These are phyloP conservation scores for Molossus alvarezi DNA, from an alignment of 2,797 vertebrate genomes.

Conservation along the genomic window DNA sequence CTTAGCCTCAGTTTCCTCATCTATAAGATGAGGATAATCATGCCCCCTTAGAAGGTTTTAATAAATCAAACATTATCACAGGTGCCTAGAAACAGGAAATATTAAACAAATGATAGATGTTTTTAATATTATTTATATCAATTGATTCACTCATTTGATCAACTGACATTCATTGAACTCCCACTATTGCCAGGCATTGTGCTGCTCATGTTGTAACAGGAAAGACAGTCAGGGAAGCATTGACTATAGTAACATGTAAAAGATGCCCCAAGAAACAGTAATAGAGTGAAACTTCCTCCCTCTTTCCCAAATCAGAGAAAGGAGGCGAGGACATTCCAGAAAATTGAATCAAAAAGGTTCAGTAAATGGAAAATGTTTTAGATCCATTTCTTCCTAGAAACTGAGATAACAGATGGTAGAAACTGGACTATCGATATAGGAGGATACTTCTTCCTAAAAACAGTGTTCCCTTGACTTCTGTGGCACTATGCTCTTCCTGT, in stretches of 20 bases:
- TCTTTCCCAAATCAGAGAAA: constrained; percentile 1
- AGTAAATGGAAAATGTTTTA: constrained; percentile 27
- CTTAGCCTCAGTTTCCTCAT: constrained; percentile 52
- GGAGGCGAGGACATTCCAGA: neutral
- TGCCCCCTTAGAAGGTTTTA: neutral
- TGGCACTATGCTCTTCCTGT: neutral
- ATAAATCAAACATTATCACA: neutral
- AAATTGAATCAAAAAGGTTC: neutral
- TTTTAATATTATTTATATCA: neutral
- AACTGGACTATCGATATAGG: neutral
- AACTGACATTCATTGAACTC: neutral
- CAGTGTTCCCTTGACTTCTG: neutral
- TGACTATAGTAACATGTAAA: neutral
- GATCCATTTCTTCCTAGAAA: constrained; percentile 11
- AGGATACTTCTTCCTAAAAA: neutral
- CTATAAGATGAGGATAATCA: constrained; percentile 7
- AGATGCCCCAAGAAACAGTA: neutral
- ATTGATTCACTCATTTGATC: neutral
- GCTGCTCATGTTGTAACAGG: neutral
- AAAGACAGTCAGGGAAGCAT: neutral
- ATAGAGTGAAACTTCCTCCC: neutral
- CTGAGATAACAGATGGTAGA: constrained; percentile 16
- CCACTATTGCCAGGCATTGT: neutral
- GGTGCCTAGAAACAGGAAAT: neutral
- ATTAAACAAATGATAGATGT: constrained; percentile 33